Conservation (phyloP, 1,140 invertebrate genomes). For the Berghia stephanieae region DNA sequence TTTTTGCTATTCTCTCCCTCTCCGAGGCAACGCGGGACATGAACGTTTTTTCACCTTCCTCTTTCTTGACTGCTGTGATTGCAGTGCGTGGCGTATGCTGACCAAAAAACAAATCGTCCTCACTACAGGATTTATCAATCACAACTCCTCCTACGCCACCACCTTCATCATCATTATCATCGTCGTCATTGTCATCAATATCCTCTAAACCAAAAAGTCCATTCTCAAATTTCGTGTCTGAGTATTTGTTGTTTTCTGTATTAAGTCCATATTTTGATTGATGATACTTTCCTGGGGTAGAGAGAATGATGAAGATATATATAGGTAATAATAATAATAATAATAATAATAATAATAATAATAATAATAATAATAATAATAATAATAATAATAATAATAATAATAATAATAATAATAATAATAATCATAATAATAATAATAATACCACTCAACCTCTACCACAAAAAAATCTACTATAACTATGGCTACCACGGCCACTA, state of each 20-base stretch:
- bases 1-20: slow-evolving; percentile 47
- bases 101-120: background rate
- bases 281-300: background rate
- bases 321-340: background rate
- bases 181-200: background rate
- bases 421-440: too few species aligned
- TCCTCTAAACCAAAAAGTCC: background rate
- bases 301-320: background rate
- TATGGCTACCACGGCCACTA: too few species aligned
- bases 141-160: background rate
- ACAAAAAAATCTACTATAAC: too few species aligned
- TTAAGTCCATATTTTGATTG: background rate
- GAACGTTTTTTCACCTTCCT: slow-evolving; percentile 50
- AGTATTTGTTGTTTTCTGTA: background rate
- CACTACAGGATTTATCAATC: too few species aligned
- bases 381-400: too few species aligned
- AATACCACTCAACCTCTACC: too few species aligned
- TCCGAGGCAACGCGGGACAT: slow-evolving; percentile 50
- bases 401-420: too few species aligned
- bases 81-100: slow-evolving; percentile 13
- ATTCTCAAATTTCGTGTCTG: background rate
- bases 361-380: too few species aligned
- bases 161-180: background rate
- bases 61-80: slow-evolving; percentile 43
- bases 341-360: too few species aligned